Percentiles rank a stretch among this genome's conserved stretches.
Evolutionary conservation across 2,888 invertebrate species (phyloP).

Genomic region (Mesorhabditis spiculigera): DNA sequence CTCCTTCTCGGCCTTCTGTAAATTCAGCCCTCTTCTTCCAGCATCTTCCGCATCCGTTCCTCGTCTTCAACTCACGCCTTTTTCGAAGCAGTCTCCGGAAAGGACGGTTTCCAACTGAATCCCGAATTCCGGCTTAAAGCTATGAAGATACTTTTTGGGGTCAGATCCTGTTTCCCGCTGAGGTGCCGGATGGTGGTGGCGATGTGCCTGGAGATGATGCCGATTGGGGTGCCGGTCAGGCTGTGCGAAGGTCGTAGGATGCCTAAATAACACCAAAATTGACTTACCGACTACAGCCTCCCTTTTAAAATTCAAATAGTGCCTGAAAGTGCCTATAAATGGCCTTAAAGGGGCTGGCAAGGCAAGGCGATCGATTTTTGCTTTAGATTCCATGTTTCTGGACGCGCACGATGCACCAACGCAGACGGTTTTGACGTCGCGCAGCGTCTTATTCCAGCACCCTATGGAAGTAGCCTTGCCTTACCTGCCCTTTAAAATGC

Average conservation of each 20-base stretch:
- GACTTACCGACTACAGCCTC: no score
- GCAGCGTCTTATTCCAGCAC: no score
- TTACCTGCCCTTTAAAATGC: no score
- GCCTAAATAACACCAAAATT: neutral
- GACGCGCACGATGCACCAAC: no score
- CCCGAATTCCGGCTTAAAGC: neutral
- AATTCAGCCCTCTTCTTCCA: slow-evolving; percentile 30
- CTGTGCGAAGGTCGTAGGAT: neutral
- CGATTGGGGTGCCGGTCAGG: neutral
- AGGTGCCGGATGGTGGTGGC: neutral
- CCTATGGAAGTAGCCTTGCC: no score
- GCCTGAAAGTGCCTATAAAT: no score
- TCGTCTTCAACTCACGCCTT: slow-evolving; percentile 30
- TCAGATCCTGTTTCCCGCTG: neutral
- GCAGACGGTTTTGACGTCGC: no score
- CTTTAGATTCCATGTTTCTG: no score
- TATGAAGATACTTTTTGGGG: neutral
- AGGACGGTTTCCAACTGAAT: slow-evolving; percentile 33
- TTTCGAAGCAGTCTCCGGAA: slow-evolving; percentile 28
- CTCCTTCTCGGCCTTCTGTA: slow-evolving; percentile 19
- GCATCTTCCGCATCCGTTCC: slow-evolving; percentile 28
- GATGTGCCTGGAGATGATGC: neutral
- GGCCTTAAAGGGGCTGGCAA: no score
- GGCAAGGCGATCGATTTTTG: no score
- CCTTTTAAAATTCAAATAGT: no score